Evolutionary conservation across 2,888 invertebrate genomes (phyloP), one percentile per base, ranked within the genome.

Genomic region (Lycocerus yunnanus): DNA sequence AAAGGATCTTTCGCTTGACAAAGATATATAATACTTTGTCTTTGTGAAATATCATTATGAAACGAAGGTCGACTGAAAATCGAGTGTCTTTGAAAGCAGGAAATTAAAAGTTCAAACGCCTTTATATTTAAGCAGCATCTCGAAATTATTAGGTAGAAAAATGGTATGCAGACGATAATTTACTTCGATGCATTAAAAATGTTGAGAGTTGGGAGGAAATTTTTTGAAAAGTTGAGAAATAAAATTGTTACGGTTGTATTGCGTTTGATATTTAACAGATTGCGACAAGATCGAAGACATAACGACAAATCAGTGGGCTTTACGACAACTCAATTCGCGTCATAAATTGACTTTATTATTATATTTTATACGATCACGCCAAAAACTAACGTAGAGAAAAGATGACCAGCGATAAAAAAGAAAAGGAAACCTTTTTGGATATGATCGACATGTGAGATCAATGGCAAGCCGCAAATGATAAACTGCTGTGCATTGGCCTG

Each of bases 81-180:
- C 69, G 78, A 79, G 75, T 82, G 83, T 77, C 78, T 77, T 78
- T 81, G 82, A 82, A 81, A 79, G 82, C 84, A 84, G 84, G 84
- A 84, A 84, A 84, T 84, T 84, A 84, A 84, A 83, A 83, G 81
- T 82, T 84, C 83, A 81, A 83, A 83, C 82, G 81, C 79, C 80
- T 81, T 79, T 80, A 83, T 81, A 81, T 27, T 61, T 69, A 59
- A 67, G 72, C 72, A 67, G 72, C 72, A 61, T 27, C 68, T 69
- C 13, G 63, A 67, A 69, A 67, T 72, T 72, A 75, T 72, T 63
- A 63, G 16, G 16, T 63, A 63, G 6, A 20, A 63, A 63, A 18
- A 63, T 18, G 61, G 15, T n/a, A 18, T 11, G 16, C 61, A 13
- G 15, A 18, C 61, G 13, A 63, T 63, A 63, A 63, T 20, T 63